Conservation (phyloP, 2,888 invertebrate species). For the Metacarcinus magister region DNA sequence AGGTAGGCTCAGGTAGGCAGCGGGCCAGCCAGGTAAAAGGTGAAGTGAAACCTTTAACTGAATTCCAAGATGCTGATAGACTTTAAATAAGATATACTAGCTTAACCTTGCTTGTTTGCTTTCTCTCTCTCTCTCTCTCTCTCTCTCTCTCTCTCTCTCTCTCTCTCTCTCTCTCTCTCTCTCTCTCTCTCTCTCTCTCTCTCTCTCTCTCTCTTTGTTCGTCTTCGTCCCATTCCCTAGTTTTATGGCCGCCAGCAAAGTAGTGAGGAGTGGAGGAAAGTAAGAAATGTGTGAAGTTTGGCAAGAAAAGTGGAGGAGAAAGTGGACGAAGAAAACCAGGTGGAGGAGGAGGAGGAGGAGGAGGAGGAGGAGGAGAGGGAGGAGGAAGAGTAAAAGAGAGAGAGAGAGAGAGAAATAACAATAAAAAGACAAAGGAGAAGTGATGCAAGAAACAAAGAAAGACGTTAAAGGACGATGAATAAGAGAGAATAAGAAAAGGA, state of each 20-base stretch:
- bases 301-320: slow-evolving; percentile 6
- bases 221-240: background rate
- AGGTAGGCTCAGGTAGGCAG: background rate
- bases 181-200: background rate
- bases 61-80: background rate
- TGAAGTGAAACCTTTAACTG: background rate
- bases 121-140: slow-evolving; percentile 20
- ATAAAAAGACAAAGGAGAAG: background rate
- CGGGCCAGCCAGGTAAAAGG: background rate
- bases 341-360: background rate
- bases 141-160: background rate
- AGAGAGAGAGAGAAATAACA: background rate
- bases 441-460: background rate
- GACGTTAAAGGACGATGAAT: background rate
- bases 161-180: slow-evolving; percentile 18
- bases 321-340: background rate
- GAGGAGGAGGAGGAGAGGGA: background rate
- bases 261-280: background rate
- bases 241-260: background rate
- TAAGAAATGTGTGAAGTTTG: slow-evolving; percentile 10
- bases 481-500: background rate
- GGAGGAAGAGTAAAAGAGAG: background rate
- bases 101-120: background rate
- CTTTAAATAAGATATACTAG: background rate
- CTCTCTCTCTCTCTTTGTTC: background rate